Evolutionary conservation across 2,113 vertebrate genomes (phyloP).

Genomic region (Albula goreensis): DNA sequence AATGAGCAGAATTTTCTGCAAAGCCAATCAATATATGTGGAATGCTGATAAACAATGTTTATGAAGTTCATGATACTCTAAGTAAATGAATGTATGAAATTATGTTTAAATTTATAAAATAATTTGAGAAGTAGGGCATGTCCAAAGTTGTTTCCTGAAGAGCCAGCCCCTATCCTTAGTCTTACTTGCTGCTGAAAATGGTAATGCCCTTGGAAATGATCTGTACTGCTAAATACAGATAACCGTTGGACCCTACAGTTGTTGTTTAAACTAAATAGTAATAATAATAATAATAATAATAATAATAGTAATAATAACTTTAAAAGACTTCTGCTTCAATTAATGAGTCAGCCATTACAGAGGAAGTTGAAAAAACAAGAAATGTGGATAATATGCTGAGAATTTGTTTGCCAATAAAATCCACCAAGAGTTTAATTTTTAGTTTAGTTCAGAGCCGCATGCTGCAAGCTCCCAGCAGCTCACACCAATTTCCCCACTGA

Average conservation of each 20-base stretch:
- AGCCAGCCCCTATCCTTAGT: neutral
- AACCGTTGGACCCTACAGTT: neutral
- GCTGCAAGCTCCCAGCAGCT: conserved; percentile 1
- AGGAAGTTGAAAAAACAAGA: neutral
- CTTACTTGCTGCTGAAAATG: neutral
- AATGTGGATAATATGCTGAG: neutral
- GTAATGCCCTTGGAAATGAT: neutral
- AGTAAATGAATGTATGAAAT: too few relatives aligned
- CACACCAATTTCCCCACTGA: conserved; percentile 8
- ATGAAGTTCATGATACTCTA: neutral
- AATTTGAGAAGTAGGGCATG: neutral
- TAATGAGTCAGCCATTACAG: neutral
- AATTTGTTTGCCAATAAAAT: conserved; percentile 1
- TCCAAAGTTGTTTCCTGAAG: neutral
- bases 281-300: too few relatives aligned
- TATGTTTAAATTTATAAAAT: neutral
- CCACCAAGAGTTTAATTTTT: neutral
- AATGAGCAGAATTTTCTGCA: neutral
- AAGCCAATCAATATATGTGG: neutral
- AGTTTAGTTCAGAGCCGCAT: conserved; percentile 10
- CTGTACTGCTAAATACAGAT: neutral
- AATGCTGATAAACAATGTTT: neutral
- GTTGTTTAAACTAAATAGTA: neutral
- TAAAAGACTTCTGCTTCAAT: neutral
- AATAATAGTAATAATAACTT: neutral